phyloP scores from a whole-genome alignment of 2,888 invertebrate species.

The Cremastobaeus sp. region DNA sequence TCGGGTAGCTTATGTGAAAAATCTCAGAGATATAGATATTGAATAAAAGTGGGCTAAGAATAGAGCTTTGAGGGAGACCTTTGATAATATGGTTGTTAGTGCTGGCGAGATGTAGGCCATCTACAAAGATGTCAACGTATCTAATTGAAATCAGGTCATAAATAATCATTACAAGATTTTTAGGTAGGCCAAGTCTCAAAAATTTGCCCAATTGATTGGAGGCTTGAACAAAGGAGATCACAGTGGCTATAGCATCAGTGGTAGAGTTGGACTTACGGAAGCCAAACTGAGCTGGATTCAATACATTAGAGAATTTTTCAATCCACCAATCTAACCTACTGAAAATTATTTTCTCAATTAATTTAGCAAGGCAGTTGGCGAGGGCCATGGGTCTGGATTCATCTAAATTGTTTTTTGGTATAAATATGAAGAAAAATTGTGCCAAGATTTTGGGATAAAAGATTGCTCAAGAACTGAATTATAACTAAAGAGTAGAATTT shows the following conservation, averaged over 20 bases:
- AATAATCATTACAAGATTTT: neutral
- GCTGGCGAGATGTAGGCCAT: neutral
- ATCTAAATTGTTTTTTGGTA: conserved; percentile 2
- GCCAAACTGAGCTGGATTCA: conserved; percentile 14
- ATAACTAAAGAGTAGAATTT: neutral
- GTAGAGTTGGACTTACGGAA: conserved; percentile 22
- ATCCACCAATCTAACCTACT: neutral
- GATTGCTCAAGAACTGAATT: neutral
- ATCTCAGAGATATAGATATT: neutral
- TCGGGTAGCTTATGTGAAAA: neutral
- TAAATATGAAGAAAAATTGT: neutral
- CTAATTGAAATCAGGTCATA: neutral
- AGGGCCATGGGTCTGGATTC: conserved; percentile 27
- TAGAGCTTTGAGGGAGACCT: conserved; percentile 5
- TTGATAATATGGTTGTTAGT: neutral
- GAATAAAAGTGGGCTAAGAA: neutral
- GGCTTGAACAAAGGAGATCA: too few species aligned
- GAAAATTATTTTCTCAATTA: conserved; percentile 21
- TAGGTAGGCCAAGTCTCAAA: neutral
- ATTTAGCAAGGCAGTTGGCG: conserved; percentile 2
- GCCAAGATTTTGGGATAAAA: neutral
- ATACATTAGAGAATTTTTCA: neutral
- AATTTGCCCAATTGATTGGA: too few species aligned
- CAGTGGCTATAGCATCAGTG: neutral
- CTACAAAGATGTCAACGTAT: neutral